Base-by-base conservation (phyloP, 2,888 invertebrate species). In the Gastracanthus pulcherrimus region DNA sequence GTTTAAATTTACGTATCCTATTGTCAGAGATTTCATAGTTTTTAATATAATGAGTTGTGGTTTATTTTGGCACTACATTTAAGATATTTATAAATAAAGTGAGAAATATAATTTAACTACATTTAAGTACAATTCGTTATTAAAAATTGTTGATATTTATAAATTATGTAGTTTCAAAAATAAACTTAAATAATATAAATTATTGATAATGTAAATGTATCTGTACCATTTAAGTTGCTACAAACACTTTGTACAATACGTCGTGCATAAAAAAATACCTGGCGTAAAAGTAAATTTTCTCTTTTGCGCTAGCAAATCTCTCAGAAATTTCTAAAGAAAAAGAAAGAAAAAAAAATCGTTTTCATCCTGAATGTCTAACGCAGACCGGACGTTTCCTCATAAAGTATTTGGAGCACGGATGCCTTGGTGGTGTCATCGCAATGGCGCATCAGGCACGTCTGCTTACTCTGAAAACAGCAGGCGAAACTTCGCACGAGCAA, bases 401-500 rank as follows among this genome's bases (percentile, higher is more conserved):
- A 45, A n/a, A 38, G 58, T 58, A 67, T 74, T 60, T 4, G 26
- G 58, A 62, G 16, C 62, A 67, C 80, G 74, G 9, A 80, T 58
- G 11, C 9, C 41, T 55, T 3, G 11, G 23, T 55, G 38, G 13
- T 55, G 70, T 76, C 38, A 76, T 70, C n/a, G 41, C 19, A 41
- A 62, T n/a, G 41, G n/a, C n/a, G 19, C 38, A 55, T 75, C 55
- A 11, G 55, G 31, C 29, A 55, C 31, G 64, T 60, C 41, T 1
- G 23, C 70, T 58, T 16, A 55, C 75, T 80, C 38, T 11, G 9
- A 31, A 58, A 62, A 69, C 58, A 58, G 36, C 26, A 36, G 36
- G 58, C 36, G 60, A 80, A 72, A 80, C 48, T 80, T 80, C 29
- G 62, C 58, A 16, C 51, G 36, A 31, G 51, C 4, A 23, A 66